Evolutionary conservation across 2,113 vertebrate species (phyloP).

Genomic region (Podarcis cretensis): DNA sequence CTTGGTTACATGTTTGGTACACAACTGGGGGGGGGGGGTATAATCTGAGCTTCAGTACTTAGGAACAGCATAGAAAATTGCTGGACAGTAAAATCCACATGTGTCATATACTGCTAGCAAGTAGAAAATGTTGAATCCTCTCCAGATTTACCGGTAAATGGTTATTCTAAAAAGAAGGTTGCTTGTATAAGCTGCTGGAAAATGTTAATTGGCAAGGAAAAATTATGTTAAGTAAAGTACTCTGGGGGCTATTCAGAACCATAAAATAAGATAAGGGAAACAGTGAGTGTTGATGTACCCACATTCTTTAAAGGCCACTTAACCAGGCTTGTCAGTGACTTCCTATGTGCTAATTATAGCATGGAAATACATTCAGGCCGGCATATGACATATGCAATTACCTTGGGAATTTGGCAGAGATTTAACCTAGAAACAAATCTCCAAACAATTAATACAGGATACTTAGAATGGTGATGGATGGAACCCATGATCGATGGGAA

Average conservation of each 20-base stretch:
- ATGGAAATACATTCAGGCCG: background rate
- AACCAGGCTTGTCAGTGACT: background rate
- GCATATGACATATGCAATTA: conserved; percentile 21
- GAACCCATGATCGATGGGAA: conserved; percentile 1
- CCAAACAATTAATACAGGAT: conserved; percentile 6
- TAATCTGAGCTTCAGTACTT: background rate
- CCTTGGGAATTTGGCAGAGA: conserved; percentile 16
- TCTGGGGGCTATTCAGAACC: background rate
- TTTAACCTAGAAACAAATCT: conserved; percentile 16
- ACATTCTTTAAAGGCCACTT: background rate
- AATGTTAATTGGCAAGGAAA: background rate
- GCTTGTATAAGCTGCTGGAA: accelerated
- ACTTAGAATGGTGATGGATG: background rate
- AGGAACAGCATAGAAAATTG: background rate
- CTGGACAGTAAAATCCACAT: background rate
- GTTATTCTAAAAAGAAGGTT: accelerated
- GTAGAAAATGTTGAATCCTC: background rate
- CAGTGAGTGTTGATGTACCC: background rate
- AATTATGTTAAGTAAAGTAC: accelerated
- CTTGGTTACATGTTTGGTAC: background rate
- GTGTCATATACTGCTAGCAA: background rate
- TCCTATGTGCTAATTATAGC: conserved; percentile 10
- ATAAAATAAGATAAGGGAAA: background rate
- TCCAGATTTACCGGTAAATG: background rate
- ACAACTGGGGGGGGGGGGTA: background rate